Conservation (phyloP, 2,888 invertebrate species). For the Epinotia nisella region DNA sequence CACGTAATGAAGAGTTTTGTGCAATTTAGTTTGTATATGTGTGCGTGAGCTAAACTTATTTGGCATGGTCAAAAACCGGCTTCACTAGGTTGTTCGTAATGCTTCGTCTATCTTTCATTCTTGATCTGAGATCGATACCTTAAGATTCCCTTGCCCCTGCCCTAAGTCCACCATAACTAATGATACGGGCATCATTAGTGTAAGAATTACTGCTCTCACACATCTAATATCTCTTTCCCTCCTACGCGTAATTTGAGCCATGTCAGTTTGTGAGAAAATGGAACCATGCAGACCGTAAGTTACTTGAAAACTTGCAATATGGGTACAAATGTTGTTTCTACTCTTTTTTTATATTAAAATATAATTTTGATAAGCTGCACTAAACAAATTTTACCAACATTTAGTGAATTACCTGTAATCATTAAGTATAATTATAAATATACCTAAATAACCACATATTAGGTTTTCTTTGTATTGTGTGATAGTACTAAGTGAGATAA, state of each 20-base stretch:
- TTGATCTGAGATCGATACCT: conserved; percentile 5
- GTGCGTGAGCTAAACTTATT: too few species aligned
- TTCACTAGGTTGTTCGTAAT: too few species aligned
- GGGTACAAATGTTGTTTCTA: too few species aligned
- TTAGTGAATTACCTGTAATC: too few species aligned
- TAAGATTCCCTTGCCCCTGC: background rate
- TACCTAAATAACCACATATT: too few species aligned
- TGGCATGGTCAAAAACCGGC: too few species aligned
- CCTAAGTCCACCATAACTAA: conserved; percentile 51
- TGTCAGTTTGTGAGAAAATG: conserved; percentile 62
- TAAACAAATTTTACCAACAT: too few species aligned
- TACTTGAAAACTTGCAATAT: conserved; percentile 46
- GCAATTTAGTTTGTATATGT: too few species aligned
- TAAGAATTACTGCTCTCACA: conserved; percentile 49
- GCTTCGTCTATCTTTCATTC: background rate
- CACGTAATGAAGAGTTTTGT: too few species aligned
- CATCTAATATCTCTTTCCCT: conserved; percentile 48
- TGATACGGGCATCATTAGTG: conserved; percentile 67
- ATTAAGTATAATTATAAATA: too few species aligned
- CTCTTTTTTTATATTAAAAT: background rate
- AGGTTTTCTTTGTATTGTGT: too few species aligned
- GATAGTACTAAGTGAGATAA: background rate
- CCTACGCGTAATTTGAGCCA: conserved; percentile 52
- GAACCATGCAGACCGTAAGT: conserved; percentile 43
- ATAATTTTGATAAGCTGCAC: background rate